Evolutionary conservation across 2,888 invertebrate species (phyloP), one percentile per base, ranked within the genome.

Genomic region (Anorthoa munda): DNA sequence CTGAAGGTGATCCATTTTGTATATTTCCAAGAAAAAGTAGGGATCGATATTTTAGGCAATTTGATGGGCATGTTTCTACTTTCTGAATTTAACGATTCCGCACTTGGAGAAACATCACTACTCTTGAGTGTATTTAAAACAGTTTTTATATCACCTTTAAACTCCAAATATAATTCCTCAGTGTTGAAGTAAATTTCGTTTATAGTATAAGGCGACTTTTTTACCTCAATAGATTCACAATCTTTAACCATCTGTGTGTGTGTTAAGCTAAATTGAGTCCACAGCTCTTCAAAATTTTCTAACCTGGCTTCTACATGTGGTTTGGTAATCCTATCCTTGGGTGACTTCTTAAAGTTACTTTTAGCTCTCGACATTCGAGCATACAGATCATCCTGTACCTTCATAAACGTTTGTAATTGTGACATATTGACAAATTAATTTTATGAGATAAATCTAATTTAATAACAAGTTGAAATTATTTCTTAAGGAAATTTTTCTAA

Each of bases 251-350:
- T 55, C 21, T 55, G 55, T 15, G 55, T 55, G 7, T 55, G 55
- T 55, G 55, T 55, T 55, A 55, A 15, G 55, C 55, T 55, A 55
- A 55, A 55, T 55, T 55, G 21, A 55, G 55, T 15, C 56, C 56
- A 56, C 17, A 26, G 17, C 9, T 23, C 56, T 56, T 56, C 56
- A 17, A 56, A 9, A 1, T 23, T 23, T 26, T 26, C 56, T 26
- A 56, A 26, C 2, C 56, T 18, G 11, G 31, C 12, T 58, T 58
- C 58, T 18, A 58, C 58, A 58, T 58, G 26, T 31, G 17, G 26
- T 26, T 58, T 58, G 18, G 58, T 58, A 31, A 58, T 58, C 4
- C 58, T 31, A 18, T 58, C 58, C 2, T 58, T 58, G 23, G 58
- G 58, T 18, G 58, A 58, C 12, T 58, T 31, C 26, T 58, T 58